phyloP scores from a whole-genome alignment of 1,140 invertebrate species.

The Eumaeus atala region DNA sequence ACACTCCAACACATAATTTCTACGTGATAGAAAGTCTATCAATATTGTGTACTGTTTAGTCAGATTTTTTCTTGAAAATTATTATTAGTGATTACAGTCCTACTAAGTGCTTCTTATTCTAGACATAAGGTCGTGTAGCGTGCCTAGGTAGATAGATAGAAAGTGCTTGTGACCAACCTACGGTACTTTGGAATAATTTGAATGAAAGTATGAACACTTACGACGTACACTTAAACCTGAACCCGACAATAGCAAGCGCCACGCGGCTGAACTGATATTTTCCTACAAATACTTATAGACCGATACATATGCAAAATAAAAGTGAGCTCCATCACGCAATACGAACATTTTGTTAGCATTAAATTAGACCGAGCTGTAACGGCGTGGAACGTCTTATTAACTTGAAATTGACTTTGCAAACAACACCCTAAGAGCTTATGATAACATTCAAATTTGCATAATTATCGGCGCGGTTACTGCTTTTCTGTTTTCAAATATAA shows the following conservation, averaged over 20 bases:
- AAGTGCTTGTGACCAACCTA: no score
- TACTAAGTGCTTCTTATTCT: no score
- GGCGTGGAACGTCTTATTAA: constrained; percentile 30
- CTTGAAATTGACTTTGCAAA: constrained; percentile 20
- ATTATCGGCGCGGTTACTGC: constrained; percentile 18
- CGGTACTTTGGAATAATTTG: no score
- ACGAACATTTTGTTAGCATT: constrained; percentile 66
- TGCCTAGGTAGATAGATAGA: no score
- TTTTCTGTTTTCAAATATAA: constrained; percentile 32
- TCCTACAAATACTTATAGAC: constrained; percentile 45
- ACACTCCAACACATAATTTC: no score
- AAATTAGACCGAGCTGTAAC: constrained; percentile 40
- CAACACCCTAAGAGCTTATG: constrained; percentile 7
- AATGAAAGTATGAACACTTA: no score
- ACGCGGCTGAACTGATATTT: neutral
- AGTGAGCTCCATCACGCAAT: constrained; percentile 62
- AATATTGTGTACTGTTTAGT: no score
- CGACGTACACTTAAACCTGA: constrained; percentile 1
- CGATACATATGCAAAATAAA: constrained; percentile 67
- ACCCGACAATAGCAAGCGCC: neutral
- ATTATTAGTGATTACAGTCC: no score
- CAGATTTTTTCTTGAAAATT: no score
- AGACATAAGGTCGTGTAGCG: no score
- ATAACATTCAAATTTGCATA: constrained; percentile 31
- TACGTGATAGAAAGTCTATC: no score